Evolutionary conservation across 2,113 vertebrate genomes (phyloP).

Genomic region (Cricetomys ansorgei): DNA sequence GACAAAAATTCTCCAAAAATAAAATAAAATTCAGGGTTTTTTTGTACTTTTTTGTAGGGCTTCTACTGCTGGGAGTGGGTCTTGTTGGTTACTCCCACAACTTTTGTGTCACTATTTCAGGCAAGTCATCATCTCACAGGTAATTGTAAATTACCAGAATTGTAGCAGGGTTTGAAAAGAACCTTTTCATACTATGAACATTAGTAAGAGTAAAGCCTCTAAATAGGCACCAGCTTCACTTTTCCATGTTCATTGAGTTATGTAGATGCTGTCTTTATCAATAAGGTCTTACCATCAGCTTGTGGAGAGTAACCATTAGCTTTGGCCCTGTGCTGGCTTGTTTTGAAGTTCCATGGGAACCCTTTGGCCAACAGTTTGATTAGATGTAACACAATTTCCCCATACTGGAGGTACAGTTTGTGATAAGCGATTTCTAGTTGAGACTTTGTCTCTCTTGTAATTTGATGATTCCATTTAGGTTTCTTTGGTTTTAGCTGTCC

Average conservation of each 20-base stretch:
- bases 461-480: too few species aligned
- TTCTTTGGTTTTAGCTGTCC: not conserved
- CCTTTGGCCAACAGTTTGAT: not conserved
- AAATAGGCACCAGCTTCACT: not conserved
- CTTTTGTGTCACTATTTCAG: not conserved
- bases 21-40: too few species aligned
- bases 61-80: too few species aligned
- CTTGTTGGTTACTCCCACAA: not conserved
- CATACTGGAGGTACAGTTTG: not conserved
- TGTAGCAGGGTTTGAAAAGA: not conserved
- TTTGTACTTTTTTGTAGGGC: too few species aligned
- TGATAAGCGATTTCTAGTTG: not conserved
- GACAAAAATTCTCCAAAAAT: too few species aligned
- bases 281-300: not conserved
- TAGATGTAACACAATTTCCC: not conserved
- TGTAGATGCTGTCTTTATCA: not conserved
- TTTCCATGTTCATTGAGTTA: not conserved
- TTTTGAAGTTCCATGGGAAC: too few species aligned
- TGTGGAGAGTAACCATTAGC: not conserved
- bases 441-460: too few species aligned
- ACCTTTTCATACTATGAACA: too few species aligned
- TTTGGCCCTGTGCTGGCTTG: not conserved
- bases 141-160: not conserved
- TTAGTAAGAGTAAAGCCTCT: too few species aligned
- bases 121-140: not conserved